Percentiles rank a stretch among this genome's conserved stretches.
These are phyloP conservation scores for Thereuonema tuberculata DNA, from an alignment of 1,140 invertebrate species.

Conservation along the genomic window DNA sequence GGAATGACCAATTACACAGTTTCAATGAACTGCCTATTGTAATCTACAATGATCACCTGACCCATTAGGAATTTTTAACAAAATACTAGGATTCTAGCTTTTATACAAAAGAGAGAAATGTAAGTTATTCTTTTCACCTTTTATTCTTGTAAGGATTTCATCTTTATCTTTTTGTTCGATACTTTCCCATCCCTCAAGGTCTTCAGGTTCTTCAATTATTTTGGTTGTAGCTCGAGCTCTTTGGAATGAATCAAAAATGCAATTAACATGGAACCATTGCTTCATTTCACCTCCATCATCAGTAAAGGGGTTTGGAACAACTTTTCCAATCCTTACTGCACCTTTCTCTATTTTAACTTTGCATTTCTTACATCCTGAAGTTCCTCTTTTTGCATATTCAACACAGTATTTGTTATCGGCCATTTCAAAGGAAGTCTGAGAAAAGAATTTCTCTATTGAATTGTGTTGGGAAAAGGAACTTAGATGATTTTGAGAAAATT, in stretches of 20 bases:
- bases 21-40: no score
- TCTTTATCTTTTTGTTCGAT: constrained; percentile 51
- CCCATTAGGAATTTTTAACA: no score
- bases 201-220: constrained; percentile 59
- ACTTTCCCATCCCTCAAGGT: constrained; percentile 58
- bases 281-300: constrained; percentile 65
- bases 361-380: constrained; percentile 74
- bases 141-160: constrained; percentile 39
- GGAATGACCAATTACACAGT: no score
- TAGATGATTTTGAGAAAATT: no score
- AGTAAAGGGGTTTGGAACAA: constrained; percentile 60
- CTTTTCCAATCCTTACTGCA: constrained; percentile 38
- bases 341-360: constrained; percentile 62
- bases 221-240: constrained; percentile 65
- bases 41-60: no score
- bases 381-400: constrained; percentile 61
- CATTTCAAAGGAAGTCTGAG: no score
- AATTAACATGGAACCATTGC: constrained; percentile 63
- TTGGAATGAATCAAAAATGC: constrained; percentile 62
- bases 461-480: no score
- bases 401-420: constrained; percentile 35
- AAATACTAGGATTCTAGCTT: no score
- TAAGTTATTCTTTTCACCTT: no score
- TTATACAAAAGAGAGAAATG: no score
- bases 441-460: no score